These are phyloP conservation scores for Otus sunia DNA, from an alignment of 2,113 vertebrate genomes.

Conservation along the genomic window DNA sequence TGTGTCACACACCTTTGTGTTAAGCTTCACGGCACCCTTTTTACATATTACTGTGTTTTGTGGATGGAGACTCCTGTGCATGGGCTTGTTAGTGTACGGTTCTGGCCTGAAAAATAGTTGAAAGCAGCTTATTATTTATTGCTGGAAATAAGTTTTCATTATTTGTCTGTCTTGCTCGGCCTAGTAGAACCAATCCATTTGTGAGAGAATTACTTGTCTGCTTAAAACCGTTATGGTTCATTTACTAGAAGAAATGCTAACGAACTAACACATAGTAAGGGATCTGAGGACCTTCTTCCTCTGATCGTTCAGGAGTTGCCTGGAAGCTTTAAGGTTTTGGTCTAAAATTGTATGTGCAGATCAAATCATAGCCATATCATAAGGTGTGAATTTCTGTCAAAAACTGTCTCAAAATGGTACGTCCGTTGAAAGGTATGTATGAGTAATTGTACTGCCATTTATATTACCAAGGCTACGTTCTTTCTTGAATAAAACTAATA, in stretches of 20 bases:
- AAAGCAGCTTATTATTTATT: not conserved
- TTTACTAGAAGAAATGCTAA: not conserved
- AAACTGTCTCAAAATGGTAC: not conserved
- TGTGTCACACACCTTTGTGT: not conserved
- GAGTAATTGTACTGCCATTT: not conserved
- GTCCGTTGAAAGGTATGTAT: rapidly evolving
- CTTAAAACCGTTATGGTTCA: not conserved
- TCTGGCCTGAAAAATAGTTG: not conserved
- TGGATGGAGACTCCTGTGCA: not conserved
- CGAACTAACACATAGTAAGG: not conserved
- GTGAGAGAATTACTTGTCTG: not conserved
- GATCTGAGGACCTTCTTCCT: not conserved
- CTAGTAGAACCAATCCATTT: not conserved
- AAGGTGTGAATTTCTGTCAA: not conserved
- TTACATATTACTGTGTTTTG: not conserved
- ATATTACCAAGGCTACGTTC: not conserved
- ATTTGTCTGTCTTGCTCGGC: rapidly evolving
- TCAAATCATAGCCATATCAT: not conserved
- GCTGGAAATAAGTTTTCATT: not conserved
- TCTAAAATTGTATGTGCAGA: not conserved
- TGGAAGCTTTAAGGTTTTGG: not conserved
- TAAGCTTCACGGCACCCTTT: not conserved
- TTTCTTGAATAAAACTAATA: not conserved
- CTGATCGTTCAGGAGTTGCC: not conserved
- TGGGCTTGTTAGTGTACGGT: not conserved